Evolutionary conservation across 2,888 invertebrate species (phyloP), one percentile per base, ranked within the genome.

Genomic region (Lasioglossum marginatum): DNA sequence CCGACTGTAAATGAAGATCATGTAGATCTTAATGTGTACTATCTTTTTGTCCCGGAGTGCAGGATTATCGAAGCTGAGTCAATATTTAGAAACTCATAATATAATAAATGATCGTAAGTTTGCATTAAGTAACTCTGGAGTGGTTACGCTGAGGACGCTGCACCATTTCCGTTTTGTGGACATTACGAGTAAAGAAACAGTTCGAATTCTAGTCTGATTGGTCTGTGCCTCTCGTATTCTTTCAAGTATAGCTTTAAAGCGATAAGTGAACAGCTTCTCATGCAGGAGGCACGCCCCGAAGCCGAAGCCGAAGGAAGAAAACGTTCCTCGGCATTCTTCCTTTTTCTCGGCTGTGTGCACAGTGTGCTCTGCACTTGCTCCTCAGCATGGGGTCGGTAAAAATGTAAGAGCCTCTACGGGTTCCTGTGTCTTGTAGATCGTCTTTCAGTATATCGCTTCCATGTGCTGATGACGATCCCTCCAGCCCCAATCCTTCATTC

Each of bases 301-400:
- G 60, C 4, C 45, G 45, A 45, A 45, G 14, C 43, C 43, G 43
- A 43, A 43, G 43, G 77, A 77, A 81, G 70, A 79, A 80, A 83
- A 80, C 79, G n/a, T 75, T 77, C 68, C 31, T 23, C 27, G n/a
- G 66, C 71, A 4, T 77, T 79, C 66, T 43, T 71, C 19, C 19
- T 75, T 57, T 85, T 77, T 81, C 79, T 71, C 19, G 80, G 31
- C 78, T 76, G 45, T 71, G 87, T 87, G 83, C 87, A 10, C 37
- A 90, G 87, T 85, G 87, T 83, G 88, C 87, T 87, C 89, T 90
- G 91, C 93, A 93, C 93, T 93, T 93, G 92, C 88, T 90, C 78
- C 94, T 93, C 93, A 89, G 93, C 93, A 93, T 94, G 94, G 93
- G 94, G 93, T 91, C 92, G 90, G 91, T 92, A 90, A 93, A 93